A percentile compares a stretch with the other conserved stretches of the same genome.
phyloP scores from a whole-genome alignment of 2,888 invertebrate genomes.

The Watsonalla binaria region DNA sequence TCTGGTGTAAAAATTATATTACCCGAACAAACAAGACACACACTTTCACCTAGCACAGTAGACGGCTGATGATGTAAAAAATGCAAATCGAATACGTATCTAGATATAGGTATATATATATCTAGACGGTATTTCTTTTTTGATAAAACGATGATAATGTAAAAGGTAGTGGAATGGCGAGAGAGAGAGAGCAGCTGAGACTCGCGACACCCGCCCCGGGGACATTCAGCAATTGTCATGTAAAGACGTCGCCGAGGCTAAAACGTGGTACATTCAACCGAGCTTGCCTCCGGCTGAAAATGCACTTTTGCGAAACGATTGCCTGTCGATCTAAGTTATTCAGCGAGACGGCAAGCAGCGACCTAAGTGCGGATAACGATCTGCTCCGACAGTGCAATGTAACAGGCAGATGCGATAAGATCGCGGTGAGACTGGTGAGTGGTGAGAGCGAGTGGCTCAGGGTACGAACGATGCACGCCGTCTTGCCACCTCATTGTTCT shows the following conservation, averaged over 20 bases:
- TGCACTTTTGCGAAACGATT: conserved; percentile 73
- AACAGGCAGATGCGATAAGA: conserved; percentile 35
- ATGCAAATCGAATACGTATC: conserved; percentile 6
- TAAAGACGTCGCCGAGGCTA: conserved; percentile 56
- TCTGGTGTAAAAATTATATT: conserved; percentile 36
- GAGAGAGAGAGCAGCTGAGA: conserved; percentile 43
- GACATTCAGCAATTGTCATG: conserved; percentile 70
- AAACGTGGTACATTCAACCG: conserved; percentile 42
- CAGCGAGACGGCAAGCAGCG: conserved; percentile 43
- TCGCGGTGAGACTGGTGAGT: conserved; percentile 27
- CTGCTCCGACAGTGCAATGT: conserved; percentile 38
- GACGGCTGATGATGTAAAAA: background rate
- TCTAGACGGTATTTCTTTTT: conserved; percentile 9
- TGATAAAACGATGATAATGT: conserved; percentile 35
- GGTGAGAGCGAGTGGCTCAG: conserved; percentile 24
- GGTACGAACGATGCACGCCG: conserved; percentile 21
- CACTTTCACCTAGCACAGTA: conserved; percentile 21
- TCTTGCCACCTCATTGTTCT: conserved; percentile 33
- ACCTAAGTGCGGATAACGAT: conserved; percentile 61
- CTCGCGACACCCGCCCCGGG: conserved; percentile 51
- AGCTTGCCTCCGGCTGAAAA: conserved; percentile 67
- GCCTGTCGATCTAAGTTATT: conserved; percentile 69
- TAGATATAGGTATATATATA: conserved; percentile 6
- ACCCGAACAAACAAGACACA: conserved; percentile 19
- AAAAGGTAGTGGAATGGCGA: conserved; percentile 33